phyloP scores from a whole-genome alignment of 2,888 invertebrate species.

The Drosophila formosana region DNA sequence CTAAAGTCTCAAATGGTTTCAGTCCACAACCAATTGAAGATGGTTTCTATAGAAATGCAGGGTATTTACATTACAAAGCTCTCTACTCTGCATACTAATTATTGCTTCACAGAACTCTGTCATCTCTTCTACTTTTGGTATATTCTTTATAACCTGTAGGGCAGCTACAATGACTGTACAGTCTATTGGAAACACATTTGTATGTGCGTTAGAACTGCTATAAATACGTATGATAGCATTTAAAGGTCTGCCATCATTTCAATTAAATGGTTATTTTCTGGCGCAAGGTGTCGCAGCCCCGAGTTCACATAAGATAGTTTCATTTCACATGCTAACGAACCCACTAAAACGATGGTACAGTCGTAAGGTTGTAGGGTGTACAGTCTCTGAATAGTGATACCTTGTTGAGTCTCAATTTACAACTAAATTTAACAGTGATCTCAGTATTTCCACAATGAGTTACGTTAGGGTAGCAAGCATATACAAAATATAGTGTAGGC shows the following conservation, averaged over 20 bases:
- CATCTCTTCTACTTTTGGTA: not conserved
- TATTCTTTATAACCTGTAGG: not conserved
- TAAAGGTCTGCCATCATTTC: not conserved
- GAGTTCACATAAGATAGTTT: not conserved
- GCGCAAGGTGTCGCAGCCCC: not conserved
- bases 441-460: too few relatives aligned
- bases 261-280: too few relatives aligned
- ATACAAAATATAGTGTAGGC: too few relatives aligned
- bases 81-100: not conserved
- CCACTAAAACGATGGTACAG: not conserved
- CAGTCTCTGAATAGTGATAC: not conserved
- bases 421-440: too few relatives aligned
- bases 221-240: slow-evolving; percentile 5
- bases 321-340: not conserved
- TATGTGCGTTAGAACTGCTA: not conserved
- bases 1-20: not conserved
- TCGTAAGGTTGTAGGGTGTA: slow-evolving; percentile 17
- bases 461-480: too few relatives aligned
- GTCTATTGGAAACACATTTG: not conserved
- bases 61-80: not conserved
- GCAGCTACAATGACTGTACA: slow-evolving; percentile 2
- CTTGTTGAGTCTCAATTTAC: too few relatives aligned
- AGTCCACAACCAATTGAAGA: not conserved
- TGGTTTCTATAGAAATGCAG: not conserved
- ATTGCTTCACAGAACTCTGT: not conserved